phyloP scores from a whole-genome alignment of 1,140 invertebrate genomes.

The Leptinotarsa undecemlineata region DNA sequence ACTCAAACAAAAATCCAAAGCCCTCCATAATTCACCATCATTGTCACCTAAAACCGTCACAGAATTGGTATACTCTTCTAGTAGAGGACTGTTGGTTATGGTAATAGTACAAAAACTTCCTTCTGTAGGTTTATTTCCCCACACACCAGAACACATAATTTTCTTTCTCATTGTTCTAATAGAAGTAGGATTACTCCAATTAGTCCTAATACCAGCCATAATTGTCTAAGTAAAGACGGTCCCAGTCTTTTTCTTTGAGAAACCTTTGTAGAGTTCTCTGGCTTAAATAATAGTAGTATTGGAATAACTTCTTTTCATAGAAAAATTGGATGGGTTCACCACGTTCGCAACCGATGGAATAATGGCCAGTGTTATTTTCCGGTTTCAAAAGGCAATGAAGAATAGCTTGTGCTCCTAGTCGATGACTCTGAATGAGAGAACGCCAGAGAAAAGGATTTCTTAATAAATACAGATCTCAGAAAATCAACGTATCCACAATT shows the following conservation, averaged over 20 bases:
- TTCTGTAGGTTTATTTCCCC: slow-evolving; percentile 49
- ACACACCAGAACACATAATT: slow-evolving; percentile 35
- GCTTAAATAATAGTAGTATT: slow-evolving; percentile 41
- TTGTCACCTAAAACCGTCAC: slow-evolving; percentile 43
- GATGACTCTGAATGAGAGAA: slow-evolving; percentile 51
- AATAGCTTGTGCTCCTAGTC: slow-evolving; percentile 52
- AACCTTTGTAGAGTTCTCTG: slow-evolving; percentile 44
- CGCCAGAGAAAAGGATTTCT: slow-evolving; percentile 50
- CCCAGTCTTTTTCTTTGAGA: too few species aligned
- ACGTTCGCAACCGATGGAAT: slow-evolving; percentile 49
- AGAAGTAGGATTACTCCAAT: slow-evolving; percentile 49
- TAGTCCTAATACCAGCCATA: neutral
- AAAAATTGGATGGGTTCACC: slow-evolving; percentile 40
- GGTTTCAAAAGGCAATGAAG: slow-evolving; percentile 50
- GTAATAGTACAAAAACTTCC: slow-evolving; percentile 45
- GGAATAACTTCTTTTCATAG: slow-evolving; percentile 40
- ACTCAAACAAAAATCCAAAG: slow-evolving; percentile 45
- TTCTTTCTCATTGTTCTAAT: slow-evolving; percentile 48
- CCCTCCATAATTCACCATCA: slow-evolving; percentile 44
- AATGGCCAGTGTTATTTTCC: slow-evolving; percentile 48
- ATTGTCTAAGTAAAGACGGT: too few species aligned
- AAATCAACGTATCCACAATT: slow-evolving; percentile 53
- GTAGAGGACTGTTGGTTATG: slow-evolving; percentile 37
- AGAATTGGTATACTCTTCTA: slow-evolving; percentile 34
- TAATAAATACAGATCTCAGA: slow-evolving; percentile 50